phyloP scores from a whole-genome alignment of 2,113 vertebrate species.

The Antechinus stuartii region DNA sequence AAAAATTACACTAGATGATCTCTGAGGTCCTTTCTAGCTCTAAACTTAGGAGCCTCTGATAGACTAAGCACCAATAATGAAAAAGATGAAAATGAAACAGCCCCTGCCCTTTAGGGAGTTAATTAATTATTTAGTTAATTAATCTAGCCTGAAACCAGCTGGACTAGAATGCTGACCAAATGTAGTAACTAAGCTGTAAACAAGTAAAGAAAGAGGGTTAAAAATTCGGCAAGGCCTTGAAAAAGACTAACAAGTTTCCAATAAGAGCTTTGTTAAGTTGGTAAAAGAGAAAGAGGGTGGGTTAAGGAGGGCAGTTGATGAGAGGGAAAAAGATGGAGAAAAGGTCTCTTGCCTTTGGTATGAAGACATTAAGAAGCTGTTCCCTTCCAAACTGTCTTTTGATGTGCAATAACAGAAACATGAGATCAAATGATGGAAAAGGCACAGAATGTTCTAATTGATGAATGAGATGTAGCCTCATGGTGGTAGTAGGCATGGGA shows the following conservation, averaged over 20 bases:
- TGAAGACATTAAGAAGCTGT: neutral
- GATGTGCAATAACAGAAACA: neutral
- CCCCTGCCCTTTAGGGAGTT: neutral
- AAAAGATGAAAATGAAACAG: neutral
- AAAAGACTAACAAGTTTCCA: neutral
- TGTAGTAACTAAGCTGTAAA: neutral
- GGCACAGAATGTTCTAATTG: neutral
- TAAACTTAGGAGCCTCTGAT: neutral
- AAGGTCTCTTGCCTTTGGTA: neutral
- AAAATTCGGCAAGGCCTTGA: neutral
- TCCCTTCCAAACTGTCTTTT: neutral
- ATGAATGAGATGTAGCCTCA: neutral
- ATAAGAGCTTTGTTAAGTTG: neutral
- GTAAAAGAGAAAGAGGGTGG: neutral
- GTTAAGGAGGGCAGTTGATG: neutral
- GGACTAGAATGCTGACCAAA: neutral
- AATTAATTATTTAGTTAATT: neutral
- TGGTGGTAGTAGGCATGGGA: constrained; percentile 15
- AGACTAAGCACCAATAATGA: neutral
- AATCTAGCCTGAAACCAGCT: neutral
- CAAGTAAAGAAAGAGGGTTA: neutral
- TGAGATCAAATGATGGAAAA: neutral
- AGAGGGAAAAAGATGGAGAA: neutral
- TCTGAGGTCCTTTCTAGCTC: neutral
- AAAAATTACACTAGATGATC: neutral